Conservation (phyloP, 2,888 invertebrate genomes). For the Xestia rhomboidea region DNA sequence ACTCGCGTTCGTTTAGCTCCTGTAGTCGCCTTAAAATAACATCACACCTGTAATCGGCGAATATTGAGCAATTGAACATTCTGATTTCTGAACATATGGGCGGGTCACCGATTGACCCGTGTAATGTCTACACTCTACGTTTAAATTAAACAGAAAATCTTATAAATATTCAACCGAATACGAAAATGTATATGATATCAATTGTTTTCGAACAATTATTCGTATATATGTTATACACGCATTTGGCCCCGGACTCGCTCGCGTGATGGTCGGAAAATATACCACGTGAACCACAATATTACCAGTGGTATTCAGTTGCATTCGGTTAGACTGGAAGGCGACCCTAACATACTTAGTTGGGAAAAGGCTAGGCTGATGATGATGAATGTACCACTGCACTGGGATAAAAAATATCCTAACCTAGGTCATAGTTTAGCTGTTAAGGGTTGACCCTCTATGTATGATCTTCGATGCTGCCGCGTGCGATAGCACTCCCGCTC, state of each 20-base stretch:
- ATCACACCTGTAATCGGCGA: background rate
- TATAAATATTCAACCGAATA: constrained; percentile 38
- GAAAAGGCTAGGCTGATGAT: background rate
- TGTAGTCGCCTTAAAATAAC: too few species aligned
- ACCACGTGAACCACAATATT: background rate
- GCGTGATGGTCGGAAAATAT: background rate
- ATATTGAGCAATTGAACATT: background rate
- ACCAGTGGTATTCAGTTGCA: background rate
- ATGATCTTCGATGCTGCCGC: background rate
- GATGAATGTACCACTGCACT: background rate
- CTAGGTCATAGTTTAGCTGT: background rate
- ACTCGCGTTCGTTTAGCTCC: too few species aligned
- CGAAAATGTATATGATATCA: constrained; percentile 10
- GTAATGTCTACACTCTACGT: constrained; percentile 5
- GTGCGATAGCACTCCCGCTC: background rate
- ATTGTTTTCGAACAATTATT: constrained; percentile 33
- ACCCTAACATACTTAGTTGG: background rate
- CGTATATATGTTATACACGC: background rate
- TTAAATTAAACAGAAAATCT: constrained; percentile 9
- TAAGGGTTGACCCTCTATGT: background rate
- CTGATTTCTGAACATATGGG: background rate
- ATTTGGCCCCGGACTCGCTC: background rate
- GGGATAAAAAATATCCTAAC: background rate
- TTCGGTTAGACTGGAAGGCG: background rate
- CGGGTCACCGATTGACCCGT: constrained; percentile 21